Evolutionary conservation across 2,888 invertebrate genomes (phyloP), one percentile per base, ranked within the genome.

Genomic region (Drosophila suboccidentalis): DNA sequence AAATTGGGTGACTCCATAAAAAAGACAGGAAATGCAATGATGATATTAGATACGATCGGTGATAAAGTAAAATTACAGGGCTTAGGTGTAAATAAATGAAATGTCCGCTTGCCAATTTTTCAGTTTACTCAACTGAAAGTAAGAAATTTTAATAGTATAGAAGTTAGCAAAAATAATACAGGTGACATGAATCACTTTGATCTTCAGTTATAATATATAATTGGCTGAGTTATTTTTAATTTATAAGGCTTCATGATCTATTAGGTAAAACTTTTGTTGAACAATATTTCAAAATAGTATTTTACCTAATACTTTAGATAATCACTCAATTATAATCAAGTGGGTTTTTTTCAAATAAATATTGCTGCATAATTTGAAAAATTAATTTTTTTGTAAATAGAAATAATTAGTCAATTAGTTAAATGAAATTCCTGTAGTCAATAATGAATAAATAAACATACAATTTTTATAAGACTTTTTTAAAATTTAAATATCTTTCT

Each of bases 1-100:
- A 85, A 71, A 63, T 76, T 79, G 75, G 59, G 13, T 32, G 41
- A 13, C 26, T 11, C 65, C 36, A 54, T 46, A 60, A 32, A 64
- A 54, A 53, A 54, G 43, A 17, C 13, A 36, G 51, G 17, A 46
- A 67, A 46, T 50, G 49, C 57, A 44, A 55, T 74, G 61, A 67
- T 54, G 55, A 43, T 69, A 78, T 61, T 64, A 50, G 69, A 64
- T 69, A 50, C n/a, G 22, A 17, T 32, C 44, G 29, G n/a, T 46
- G 34, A 26, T 43, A 51, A 19, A 26, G 51, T 2, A 36, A 53
- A 34, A 38, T 46, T 29, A n/a, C 62, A 2, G 19, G 4, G 38
- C 11, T 15, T 46, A 51, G 53, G 26, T 43, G 41, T 38, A 44
- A 67, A 54, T 64, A 69, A 64, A 68, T 61, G 19, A 19, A 76